These are phyloP conservation scores for Melangyna quadrimaculata DNA, from an alignment of 2,888 invertebrate genomes.

Conservation along the genomic window DNA sequence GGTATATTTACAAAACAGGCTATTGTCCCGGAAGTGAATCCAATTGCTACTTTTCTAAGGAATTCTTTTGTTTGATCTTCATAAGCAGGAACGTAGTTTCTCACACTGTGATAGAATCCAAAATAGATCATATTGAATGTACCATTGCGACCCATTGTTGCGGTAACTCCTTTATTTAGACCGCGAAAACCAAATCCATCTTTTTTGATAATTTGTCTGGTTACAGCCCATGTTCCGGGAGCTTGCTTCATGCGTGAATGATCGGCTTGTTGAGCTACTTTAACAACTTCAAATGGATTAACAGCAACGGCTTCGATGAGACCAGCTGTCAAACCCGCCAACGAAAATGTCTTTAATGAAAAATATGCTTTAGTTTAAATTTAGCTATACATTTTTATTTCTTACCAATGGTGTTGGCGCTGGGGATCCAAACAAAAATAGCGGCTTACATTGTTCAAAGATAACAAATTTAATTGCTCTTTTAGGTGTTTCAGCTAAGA, in stretches of 20 bases:
- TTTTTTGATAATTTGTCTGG: slow-evolving; percentile 88
- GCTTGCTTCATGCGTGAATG: slow-evolving; percentile 84
- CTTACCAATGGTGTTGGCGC: slow-evolving; percentile 89
- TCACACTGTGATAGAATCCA: slow-evolving; percentile 96
- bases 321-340: slow-evolving; percentile 94
- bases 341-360: slow-evolving; percentile 88
- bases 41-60: slow-evolving; percentile 89
- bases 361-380: background rate
- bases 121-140: slow-evolving; percentile 97
- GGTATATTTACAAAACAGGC: slow-evolving; percentile 96
- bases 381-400: slow-evolving; percentile 25
- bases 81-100: slow-evolving; percentile 86
- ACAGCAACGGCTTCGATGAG: slow-evolving; percentile 95
- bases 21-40: slow-evolving; percentile 92
- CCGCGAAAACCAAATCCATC: slow-evolving; percentile 91
- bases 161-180: slow-evolving; percentile 92
- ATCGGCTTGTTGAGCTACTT: slow-evolving; percentile 93
- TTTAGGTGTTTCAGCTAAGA: slow-evolving; percentile 97
- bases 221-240: slow-evolving; percentile 90
- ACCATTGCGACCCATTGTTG: slow-evolving; percentile 94
- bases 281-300: slow-evolving; percentile 97
- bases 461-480: slow-evolving; percentile 96
- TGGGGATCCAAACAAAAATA: slow-evolving; percentile 90
- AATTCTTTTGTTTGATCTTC: slow-evolving; percentile 87
- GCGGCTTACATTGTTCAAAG: slow-evolving; percentile 95